Percentiles rank a stretch among this genome's conserved stretches.
Evolutionary conservation across 1,140 invertebrate species (phyloP).

Genomic region (Drosophila ogumai): DNA sequence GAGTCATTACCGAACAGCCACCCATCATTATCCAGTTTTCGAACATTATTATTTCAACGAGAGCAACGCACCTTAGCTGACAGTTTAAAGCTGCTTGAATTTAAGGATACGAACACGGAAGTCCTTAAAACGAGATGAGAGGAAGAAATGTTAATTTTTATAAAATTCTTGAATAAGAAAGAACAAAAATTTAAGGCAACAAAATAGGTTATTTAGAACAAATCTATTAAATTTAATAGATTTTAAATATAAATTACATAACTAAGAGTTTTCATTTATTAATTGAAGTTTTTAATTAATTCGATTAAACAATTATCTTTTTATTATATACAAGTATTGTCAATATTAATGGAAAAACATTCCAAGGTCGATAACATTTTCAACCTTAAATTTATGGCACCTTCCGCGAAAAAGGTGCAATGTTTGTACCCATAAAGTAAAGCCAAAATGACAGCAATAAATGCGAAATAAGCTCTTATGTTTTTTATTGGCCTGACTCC

Average conservation of each 20-base stretch:
- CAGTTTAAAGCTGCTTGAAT: slow-evolving; percentile 8
- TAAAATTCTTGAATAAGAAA: no score
- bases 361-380: neutral
- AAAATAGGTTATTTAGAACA: no score
- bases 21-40: slow-evolving; percentile 2
- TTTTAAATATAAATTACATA: no score
- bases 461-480: slow-evolving; percentile 15
- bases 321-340: no score
- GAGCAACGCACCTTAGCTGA: neutral
- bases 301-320: no score
- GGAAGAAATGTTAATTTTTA: no score
- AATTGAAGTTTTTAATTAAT: no score
- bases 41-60: slow-evolving; percentile 1
- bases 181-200: no score
- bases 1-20: neutral
- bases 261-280: no score
- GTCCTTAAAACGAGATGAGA: neutral
- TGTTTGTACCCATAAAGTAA: slow-evolving; percentile 15
- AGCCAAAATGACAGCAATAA: slow-evolving; percentile 29
- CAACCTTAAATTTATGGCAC: neutral
- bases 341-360: neutral
- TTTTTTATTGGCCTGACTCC: slow-evolving; percentile 13
- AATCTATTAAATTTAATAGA: no score
- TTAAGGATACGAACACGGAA: neutral
- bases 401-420: neutral